phyloP scores from a whole-genome alignment of 2,797 vertebrate genomes.

The Acanthornis magna region DNA sequence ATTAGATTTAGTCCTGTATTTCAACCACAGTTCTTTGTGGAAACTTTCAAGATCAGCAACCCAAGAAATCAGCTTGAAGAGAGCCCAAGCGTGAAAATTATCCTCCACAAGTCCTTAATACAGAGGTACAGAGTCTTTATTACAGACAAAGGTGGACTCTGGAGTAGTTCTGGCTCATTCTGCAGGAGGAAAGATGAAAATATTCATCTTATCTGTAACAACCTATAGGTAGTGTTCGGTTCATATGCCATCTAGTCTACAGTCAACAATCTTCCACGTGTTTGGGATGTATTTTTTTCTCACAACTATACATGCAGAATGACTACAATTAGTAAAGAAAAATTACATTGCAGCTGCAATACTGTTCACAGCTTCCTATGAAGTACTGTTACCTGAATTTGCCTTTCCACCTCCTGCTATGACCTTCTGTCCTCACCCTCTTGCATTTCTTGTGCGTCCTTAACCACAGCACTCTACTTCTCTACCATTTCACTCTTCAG shows the following conservation, averaged over 20 bases:
- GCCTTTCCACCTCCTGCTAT: neutral
- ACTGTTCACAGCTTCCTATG: neutral
- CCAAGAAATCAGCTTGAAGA: neutral
- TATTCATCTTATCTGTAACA: neutral
- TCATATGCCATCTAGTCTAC: neutral
- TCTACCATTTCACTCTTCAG: neutral
- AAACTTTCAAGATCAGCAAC: neutral
- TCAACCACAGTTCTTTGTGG: neutral
- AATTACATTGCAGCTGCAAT: neutral
- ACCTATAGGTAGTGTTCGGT: neutral
- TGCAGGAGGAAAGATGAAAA: neutral
- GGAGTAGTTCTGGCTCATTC: neutral
- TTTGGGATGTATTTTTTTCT: neutral
- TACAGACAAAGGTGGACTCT: neutral
- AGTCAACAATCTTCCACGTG: neutral
- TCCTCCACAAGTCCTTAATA: neutral
- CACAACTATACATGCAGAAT: neutral
- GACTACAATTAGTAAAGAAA: neutral
- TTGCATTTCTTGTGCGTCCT: neutral
- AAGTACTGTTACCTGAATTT: neutral
- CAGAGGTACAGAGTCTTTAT: neutral
- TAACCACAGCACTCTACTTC: neutral
- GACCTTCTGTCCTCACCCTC: neutral
- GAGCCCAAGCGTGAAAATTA: neutral
- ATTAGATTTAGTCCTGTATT: neutral